Base-by-base conservation (phyloP, 2,113 vertebrate genomes). In the Scytalopus superciliaris region DNA sequence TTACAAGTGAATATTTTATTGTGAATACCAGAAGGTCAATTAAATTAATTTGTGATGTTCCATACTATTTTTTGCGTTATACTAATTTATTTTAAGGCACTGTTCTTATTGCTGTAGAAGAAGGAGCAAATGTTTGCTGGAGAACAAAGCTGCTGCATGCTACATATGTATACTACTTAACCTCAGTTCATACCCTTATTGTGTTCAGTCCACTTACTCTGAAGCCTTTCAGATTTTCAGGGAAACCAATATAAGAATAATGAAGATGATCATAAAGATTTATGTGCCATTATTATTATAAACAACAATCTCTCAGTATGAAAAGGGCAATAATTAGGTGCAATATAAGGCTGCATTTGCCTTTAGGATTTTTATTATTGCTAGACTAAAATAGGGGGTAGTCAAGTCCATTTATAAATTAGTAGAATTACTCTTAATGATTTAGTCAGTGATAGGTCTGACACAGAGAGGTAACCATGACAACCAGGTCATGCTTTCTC, bases 1-100 rank as follows among this genome's bases (percentile, higher is more conserved):
- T 79, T 45, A 73, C 89, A 97, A 57, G 6, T 35, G 37, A 90
- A 25, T 85, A 94, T 87, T 83, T 85, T 77, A 83, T 85, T 77
- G 11, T 17, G 21, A 90, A 31, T 45, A 79, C 4, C 33, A 69
- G 66, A 85, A 94, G 35, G 63, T 90, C 67, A 94, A 50, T 89
- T 85, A 89, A 91, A 85, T 85, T 85, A 93, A 69, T 70, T 73
- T 47, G 12, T 67, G 45, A 42, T 45, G 6, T 69, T 84, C 8
- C 0, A 8, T 80, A 22, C 37, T 55, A 52, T 72, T 77, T 94
- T 83, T 92, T 37, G 5, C 50, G 91, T 44, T 50, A 15, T 57
- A 49, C 49, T n/a, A 6, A 62, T 81, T 63, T 79, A 37, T 76
- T 94, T 88, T 39, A 90, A 57, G n/a, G 4, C 10, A 35, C 4